Evolutionary conservation across 2,797 vertebrate genomes (phyloP), one percentile per base, ranked within the genome.

Genomic region (Sebastes itinus): DNA sequence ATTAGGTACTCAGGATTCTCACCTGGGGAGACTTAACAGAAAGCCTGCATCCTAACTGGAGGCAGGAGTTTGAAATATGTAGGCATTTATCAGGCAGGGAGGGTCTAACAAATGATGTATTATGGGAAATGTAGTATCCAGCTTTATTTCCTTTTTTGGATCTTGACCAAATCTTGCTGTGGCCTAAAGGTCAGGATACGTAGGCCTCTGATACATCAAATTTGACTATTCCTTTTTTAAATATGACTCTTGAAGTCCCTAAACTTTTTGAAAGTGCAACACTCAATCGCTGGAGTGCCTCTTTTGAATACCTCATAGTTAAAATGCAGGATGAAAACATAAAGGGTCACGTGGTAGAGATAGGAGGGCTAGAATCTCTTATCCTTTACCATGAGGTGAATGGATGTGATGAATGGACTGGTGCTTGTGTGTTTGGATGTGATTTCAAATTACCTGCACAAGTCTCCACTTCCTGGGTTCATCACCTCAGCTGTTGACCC

Each of bases 401-500:
- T 80, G 56, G 25, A 7, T 69, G 58, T 12, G 16, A 52, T 66
- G 54, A 78, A 68, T 78, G 74, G 46, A 60, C 30, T 33, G 16
- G 54, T 80, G 52, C 49, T 54, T 22, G 20, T 71, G 8, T 78
- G 25, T 87, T 25, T 76, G 72, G 25, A 54, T 18, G 22, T 46
- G 75, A 16, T 58, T 67, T 79, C 49, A 59, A 78, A 66, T 82
- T 5, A 69, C 66, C 58, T 80, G 33, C 79, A 64, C 59, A 71
- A 82, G 87, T 93, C 65, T 81, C 75, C 84, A 81, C 85, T 66
- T 81, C 80, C 90, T 83, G 79, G 87, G 80, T 76, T 87, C 85
- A 65, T 89, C 89, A 77, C 82, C 77, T 87, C 83, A 88, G 84
- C 85, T 82, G 80, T 87, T 83, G 73, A 88, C 78, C 87, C 87